These are phyloP conservation scores for Apis mellifera DNA, from an alignment of 1,140 invertebrate genomes.

Conservation along the genomic window Amel_HAv3.1 CM009934.2:8748501-8749000, in stretches of 20 bases:
- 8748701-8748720: neutral
- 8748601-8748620: conserved; percentile 45
- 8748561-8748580: conserved; percentile 50
- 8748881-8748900: conserved; percentile 2
- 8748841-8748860: neutral
- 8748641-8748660: conserved; percentile 6
- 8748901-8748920: conserved; percentile 5
- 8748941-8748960: neutral
- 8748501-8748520: neutral
- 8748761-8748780: no score
- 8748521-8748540: conserved; percentile 18
- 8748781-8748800: no score
- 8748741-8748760: no score
- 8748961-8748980: conserved; percentile 4
- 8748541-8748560: conserved; percentile 34
- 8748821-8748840: neutral
- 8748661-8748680: conserved; percentile 31
- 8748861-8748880: no score
- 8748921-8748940: conserved; percentile 2
- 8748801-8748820: neutral
- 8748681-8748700: neutral
- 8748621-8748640: conserved; percentile 14
- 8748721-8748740: no score
- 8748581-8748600: conserved; percentile 43
- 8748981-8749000: neutral